phyloP scores from a whole-genome alignment of 2,888 invertebrate species.

The Acrobasis repandana region DNA sequence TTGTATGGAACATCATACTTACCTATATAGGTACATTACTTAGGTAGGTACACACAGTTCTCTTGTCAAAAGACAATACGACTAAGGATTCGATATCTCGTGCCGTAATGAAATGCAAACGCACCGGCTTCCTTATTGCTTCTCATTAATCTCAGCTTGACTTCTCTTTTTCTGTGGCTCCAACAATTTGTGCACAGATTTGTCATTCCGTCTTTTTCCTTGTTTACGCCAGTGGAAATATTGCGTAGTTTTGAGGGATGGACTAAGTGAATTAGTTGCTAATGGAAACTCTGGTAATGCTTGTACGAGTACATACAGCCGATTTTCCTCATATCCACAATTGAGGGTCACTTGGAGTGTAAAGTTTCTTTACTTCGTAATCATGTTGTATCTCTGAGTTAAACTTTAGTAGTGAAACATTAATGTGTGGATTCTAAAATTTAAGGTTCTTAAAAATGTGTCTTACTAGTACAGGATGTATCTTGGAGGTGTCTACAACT shows the following conservation, averaged over 20 bases:
- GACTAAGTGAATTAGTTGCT: conserved; percentile 14
- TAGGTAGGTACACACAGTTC: background rate
- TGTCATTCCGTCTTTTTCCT: conserved; percentile 40
- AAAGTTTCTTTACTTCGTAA: background rate
- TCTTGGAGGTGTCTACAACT: too few relatives aligned
- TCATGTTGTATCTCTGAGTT: background rate
- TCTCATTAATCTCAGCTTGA: conserved; percentile 67
- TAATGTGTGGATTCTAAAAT: too few relatives aligned
- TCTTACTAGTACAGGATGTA: too few relatives aligned
- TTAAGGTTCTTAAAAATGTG: too few relatives aligned
- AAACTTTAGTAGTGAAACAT: background rate
- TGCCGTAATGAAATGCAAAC: conserved; percentile 68
- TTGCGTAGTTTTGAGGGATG: conserved; percentile 14
- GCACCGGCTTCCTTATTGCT: conserved; percentile 53
- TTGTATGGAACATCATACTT: too few relatives aligned
- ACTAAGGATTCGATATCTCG: conserved; percentile 35
- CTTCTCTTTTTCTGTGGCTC: conserved; percentile 65
- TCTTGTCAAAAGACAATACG: background rate
- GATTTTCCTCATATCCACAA: background rate
- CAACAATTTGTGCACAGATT: conserved; percentile 44
- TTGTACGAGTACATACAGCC: background rate
- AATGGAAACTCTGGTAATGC: conserved; percentile 8
- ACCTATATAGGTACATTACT: too few relatives aligned
- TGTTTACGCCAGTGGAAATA: conserved; percentile 1
- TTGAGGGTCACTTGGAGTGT: background rate